Evolutionary conservation across 2,113 vertebrate genomes (phyloP).

Genomic region (Grammomys surdaster): DNA sequence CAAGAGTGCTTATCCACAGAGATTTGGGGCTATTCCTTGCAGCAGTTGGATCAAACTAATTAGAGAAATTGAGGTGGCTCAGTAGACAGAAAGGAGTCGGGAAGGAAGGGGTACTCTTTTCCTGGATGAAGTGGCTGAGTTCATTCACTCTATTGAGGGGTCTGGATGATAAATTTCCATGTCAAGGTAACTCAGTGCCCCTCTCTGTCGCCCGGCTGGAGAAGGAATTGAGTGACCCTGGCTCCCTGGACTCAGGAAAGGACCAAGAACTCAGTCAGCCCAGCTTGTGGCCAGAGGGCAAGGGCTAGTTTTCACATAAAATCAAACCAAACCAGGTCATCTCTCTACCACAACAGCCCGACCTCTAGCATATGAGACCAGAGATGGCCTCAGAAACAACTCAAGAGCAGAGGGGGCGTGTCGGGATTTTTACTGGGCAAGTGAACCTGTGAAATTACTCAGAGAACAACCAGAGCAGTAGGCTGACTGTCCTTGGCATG

Average conservation of each 20-base stretch:
- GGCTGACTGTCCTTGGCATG: neutral
- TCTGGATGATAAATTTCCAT: no score
- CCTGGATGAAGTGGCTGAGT: neutral
- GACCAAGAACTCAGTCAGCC: neutral
- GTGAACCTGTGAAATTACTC: neutral
- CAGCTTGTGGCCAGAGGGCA: neutral
- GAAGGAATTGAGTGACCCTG: neutral
- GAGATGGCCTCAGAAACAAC: neutral
- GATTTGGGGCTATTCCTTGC: neutral
- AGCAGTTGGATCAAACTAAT: neutral
- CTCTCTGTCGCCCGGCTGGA: neutral
- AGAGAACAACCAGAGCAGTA: neutral
- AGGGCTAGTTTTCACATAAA: neutral
- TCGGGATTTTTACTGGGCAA: neutral
- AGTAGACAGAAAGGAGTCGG: neutral
- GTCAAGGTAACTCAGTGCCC: fast-evolving
- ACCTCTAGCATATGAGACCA: neutral
- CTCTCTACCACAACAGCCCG: neutral
- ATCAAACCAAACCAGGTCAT: neutral
- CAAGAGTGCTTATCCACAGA: neutral
- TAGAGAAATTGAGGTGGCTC: neutral
- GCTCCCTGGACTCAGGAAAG: neutral
- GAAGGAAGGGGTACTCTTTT: neutral
- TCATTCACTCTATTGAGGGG: neutral
- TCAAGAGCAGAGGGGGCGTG: neutral